A percentile compares a stretch with the other conserved stretches of the same genome.
These are phyloP conservation scores for Eilema griseolum DNA, from an alignment of 2,888 invertebrate genomes.

Conservation along the genomic window DNA sequence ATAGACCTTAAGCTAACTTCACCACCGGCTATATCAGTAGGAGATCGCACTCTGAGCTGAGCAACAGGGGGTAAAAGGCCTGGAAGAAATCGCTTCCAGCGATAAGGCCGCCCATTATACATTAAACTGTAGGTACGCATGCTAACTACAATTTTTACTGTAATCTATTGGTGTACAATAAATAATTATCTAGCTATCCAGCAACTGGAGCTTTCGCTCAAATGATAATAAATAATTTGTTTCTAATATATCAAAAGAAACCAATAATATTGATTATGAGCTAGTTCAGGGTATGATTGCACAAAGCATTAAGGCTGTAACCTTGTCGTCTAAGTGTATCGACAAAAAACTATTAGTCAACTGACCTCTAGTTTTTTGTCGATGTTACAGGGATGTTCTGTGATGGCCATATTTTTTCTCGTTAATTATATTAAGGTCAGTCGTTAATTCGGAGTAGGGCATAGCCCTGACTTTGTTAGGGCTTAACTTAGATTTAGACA, in stretches of 20 bases:
- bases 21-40: no score
- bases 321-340: conserved; percentile 42
- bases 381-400: conserved; percentile 51
- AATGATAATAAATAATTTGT: no score
- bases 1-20: no score
- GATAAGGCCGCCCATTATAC: no score
- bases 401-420: conserved; percentile 51
- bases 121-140: no score
- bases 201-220: no score
- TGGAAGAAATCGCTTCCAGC: no score
- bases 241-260: not conserved
- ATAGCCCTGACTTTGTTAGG: conserved; percentile 45
- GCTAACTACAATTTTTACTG: no score
- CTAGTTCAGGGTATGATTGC: conserved; percentile 45
- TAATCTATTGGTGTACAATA: no score
- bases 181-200: no score
- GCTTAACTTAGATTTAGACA: conserved; percentile 19
- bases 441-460: conserved; percentile 47
- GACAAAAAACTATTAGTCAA: conserved; percentile 49
- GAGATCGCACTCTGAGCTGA: no score
- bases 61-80: no score
- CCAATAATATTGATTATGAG: conserved; percentile 15
- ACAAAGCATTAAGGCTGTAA: conserved; percentile 51
- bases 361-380: conserved; percentile 51
- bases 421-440: conserved; percentile 48